These are phyloP conservation scores for Neodon shergylaensis DNA, from an alignment of 2,113 vertebrate genomes.

Conservation along the genomic window DNA sequence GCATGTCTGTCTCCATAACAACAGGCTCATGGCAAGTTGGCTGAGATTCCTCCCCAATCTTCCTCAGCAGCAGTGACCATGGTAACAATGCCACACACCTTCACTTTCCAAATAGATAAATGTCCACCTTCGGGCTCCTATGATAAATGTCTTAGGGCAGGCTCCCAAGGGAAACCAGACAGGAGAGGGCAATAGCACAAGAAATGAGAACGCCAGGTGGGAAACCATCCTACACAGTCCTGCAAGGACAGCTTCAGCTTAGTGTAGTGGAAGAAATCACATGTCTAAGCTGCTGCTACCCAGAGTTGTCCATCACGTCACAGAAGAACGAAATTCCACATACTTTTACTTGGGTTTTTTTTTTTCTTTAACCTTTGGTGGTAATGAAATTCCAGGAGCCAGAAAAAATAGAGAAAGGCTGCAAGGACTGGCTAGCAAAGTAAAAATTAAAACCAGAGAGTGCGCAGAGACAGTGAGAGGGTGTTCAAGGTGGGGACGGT, in stretches of 20 bases:
- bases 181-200: background rate
- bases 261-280: background rate
- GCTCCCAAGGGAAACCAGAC: background rate
- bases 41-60: background rate
- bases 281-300: too few species aligned
- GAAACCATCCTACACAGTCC: too few species aligned
- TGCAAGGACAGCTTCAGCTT: background rate
- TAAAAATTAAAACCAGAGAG: background rate
- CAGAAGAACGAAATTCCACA: background rate
- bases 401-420: background rate
- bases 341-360: background rate
- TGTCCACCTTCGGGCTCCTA: background rate
- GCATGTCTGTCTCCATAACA: conserved; percentile 71
- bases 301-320: background rate
- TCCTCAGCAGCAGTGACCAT: conserved; percentile 32
- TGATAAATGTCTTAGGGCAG: background rate
- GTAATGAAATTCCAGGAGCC: background rate
- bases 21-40: conserved; percentile 52
- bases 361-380: background rate
- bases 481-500: background rate
- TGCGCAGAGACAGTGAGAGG: background rate
- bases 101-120: background rate
- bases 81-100: background rate
- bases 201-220: background rate
- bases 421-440: background rate